Base-by-base conservation (phyloP, 2,797 vertebrate species). In the Sebastes diaconus region DNA sequence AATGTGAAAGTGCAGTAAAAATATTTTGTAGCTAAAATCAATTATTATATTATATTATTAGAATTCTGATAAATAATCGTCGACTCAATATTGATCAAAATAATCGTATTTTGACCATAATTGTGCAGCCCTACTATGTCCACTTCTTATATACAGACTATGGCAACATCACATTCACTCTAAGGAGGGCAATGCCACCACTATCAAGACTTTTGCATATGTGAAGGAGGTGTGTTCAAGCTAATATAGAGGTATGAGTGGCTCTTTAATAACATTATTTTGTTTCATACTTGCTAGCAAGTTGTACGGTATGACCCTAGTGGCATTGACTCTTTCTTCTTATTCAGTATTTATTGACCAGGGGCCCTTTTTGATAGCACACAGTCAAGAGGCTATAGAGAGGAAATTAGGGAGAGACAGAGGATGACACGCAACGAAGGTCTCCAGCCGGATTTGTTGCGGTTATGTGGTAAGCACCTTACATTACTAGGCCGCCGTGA, bases 391-490 rank as follows among this genome's bases (percentile, higher is more conserved):
- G 18, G 29, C 75, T 65, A 57, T 13, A 71, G 60, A 55, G 54
- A 24, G 46, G 61, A 83, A 69, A 67, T 80, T 50, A 84, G 29
- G 69, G 34, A 22, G 67, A 55, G 58, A 27, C 12, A 16, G 46
- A 67, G 68, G 77, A 85, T 74, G 84, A 85, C 55, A 82, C 59
- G 77, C 80, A 81, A 69, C 77, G 20, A 54, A 65, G 34, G 39
- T 58, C 76, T 66, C 16, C n/a, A 79, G 75, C 24, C 5, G 79
- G 81, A 87, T 83, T 87, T 1, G 75, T 77, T 65, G 58, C 42
- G 66, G 85, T 58, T 63, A 32, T 8, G 58, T 71, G 67, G 55
- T 69, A 79, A 79, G 84, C 75, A 2, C 65, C 65, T 81, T 68
- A 76, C 20, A 46, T 55, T 3, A 18, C 75, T 3, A 50, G 72